phyloP scores from a whole-genome alignment of 1,140 invertebrate species.

The Brachystomella parvula region DNA sequence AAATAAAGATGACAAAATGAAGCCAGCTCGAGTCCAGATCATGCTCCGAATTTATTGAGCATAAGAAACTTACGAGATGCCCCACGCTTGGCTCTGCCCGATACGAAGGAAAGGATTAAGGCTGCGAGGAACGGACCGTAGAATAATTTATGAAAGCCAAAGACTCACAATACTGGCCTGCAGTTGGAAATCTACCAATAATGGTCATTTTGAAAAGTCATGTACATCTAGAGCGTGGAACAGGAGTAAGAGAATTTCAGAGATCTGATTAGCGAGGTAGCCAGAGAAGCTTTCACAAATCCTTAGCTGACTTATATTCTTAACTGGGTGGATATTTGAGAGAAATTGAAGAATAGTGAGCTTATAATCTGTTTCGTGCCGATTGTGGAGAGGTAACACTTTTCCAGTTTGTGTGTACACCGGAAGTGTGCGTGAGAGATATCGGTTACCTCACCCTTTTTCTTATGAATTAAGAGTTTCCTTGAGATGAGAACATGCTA shows the following conservation, averaged over 20 bases:
- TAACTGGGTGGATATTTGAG: not conserved
- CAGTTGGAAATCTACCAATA: too few relatives aligned
- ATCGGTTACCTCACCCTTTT: not conserved
- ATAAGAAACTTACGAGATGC: not conserved
- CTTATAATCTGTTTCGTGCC: too few relatives aligned
- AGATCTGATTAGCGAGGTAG: too few relatives aligned
- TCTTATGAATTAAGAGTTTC: not conserved
- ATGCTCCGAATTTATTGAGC: not conserved
- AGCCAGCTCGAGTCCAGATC: not conserved
- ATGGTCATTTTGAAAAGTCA: too few relatives aligned
- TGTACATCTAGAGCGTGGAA: too few relatives aligned
- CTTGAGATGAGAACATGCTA: not conserved
- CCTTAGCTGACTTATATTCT: not conserved
- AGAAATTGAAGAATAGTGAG: too few relatives aligned
- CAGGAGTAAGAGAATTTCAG: not conserved
- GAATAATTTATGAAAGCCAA: too few relatives aligned
- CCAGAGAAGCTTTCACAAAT: too few relatives aligned
- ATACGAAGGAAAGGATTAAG: not conserved
- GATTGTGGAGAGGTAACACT: too few relatives aligned
- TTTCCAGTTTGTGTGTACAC: not conserved
- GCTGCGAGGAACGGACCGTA: too few relatives aligned
- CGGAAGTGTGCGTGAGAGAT: not conserved
- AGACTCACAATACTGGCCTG: too few relatives aligned
- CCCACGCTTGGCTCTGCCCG: not conserved
- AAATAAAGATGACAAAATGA: too few relatives aligned